These are phyloP conservation scores for Dysdera silvatica DNA, from an alignment of 1,140 invertebrate species.

Conservation along the genomic window DNA sequence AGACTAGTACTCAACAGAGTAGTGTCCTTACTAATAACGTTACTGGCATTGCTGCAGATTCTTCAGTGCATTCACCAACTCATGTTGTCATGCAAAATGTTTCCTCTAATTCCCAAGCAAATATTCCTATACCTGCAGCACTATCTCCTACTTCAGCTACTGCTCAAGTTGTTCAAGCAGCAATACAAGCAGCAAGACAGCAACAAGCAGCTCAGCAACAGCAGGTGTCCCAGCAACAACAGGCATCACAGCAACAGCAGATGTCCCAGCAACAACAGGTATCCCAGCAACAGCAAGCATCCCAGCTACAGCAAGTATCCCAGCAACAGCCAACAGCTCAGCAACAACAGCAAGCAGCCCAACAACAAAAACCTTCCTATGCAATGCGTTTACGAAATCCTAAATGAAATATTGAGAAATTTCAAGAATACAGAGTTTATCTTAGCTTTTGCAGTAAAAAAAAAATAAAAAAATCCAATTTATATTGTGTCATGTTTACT, in stretches of 20 bases:
- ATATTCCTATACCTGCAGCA: background rate
- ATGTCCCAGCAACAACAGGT: slow-evolving; percentile 12
- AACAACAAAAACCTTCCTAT: too few species aligned
- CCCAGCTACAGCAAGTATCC: too few species aligned
- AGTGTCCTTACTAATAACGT: background rate
- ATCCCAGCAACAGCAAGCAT: slow-evolving; percentile 15
- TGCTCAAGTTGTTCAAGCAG: slow-evolving; percentile 24
- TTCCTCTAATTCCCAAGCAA: background rate
- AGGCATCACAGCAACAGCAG: slow-evolving; percentile 2
- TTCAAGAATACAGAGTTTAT: too few species aligned
- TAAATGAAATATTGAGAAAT: too few species aligned
- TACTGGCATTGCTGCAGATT: slow-evolving; percentile 15
- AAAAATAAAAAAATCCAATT: too few species aligned
- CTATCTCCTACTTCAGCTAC: background rate
- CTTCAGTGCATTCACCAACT: background rate
- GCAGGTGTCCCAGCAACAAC: background rate
- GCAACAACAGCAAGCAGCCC: too few species aligned
- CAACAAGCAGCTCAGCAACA: background rate
- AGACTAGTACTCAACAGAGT: background rate
- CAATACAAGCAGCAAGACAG: slow-evolving; percentile 7
- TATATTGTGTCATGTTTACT: too few species aligned
- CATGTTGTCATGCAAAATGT: slow-evolving; percentile 19
- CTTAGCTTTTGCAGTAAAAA: too few species aligned
- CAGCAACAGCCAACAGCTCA: too few species aligned
- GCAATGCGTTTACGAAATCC: too few species aligned